phyloP scores from a whole-genome alignment of 2,113 vertebrate species.

The Jaculus jaculus region DNA sequence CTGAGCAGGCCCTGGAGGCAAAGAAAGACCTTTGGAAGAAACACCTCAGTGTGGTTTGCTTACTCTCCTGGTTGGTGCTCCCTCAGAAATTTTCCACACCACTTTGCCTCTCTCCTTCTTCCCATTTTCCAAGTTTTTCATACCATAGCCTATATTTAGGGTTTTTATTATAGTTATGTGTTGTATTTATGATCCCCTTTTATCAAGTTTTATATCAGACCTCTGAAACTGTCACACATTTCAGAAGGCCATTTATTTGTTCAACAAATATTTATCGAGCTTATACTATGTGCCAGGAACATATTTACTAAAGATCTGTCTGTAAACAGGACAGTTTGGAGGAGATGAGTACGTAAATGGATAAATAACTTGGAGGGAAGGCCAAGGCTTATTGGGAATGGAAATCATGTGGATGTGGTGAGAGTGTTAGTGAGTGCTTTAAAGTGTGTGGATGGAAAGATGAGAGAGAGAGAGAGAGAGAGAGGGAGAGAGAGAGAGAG shows the following conservation, averaged over 20 bases:
- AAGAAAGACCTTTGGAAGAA: conserved; percentile 19
- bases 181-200: conserved; percentile 32
- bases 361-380: conserved; percentile 18
- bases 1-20: neutral
- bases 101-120: neutral
- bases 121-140: neutral
- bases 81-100: neutral
- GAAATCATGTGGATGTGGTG: neutral
- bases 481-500: too few species aligned
- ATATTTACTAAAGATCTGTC: conserved; percentile 41
- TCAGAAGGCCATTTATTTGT: conserved; percentile 20
- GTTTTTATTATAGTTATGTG: neutral
- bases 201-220: conserved; percentile 37
- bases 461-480: too few species aligned
- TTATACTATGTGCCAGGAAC: conserved; percentile 35
- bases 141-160: conserved; percentile 22
- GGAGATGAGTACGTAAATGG: conserved; percentile 23
- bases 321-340: conserved; percentile 22
- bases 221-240: conserved; percentile 25
- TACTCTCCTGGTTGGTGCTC: neutral
- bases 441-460: neutral
- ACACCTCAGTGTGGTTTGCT: neutral
- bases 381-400: neutral
- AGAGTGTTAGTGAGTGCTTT: neutral
- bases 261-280: conserved; percentile 63